These are phyloP conservation scores for Hyles lineata DNA, from an alignment of 2,888 invertebrate species.

Conservation along the genomic window DNA sequence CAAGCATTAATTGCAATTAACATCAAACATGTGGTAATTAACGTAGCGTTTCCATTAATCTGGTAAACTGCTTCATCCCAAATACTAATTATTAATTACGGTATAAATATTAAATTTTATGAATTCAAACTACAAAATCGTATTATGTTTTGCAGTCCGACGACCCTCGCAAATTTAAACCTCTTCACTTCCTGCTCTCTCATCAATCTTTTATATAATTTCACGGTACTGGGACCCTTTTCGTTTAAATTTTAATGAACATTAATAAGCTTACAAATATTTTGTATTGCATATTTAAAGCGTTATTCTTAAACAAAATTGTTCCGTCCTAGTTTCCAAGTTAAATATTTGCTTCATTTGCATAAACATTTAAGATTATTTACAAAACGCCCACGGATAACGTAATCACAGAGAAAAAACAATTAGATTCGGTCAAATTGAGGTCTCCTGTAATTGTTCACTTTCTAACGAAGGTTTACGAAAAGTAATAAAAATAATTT, in stretches of 20 bases:
- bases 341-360: slow-evolving; percentile 19
- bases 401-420: slow-evolving; percentile 9
- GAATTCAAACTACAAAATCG: slow-evolving; percentile 10
- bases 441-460: not conserved
- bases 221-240: not conserved
- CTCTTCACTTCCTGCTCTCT: slow-evolving; percentile 11
- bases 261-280: slow-evolving; percentile 12
- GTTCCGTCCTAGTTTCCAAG: slow-evolving; percentile 11
- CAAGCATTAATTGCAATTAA: slow-evolving; percentile 5
- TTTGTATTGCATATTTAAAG: not conserved
- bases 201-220: slow-evolving; percentile 17
- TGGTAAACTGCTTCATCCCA: slow-evolving; percentile 15
- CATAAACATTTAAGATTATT: slow-evolving; percentile 23
- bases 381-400: slow-evolving; percentile 11
- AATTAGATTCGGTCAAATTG: slow-evolving; percentile 3
- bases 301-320: slow-evolving; percentile 14
- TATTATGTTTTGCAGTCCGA: not conserved
- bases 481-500: not conserved
- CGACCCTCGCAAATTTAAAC: slow-evolving; percentile 8
- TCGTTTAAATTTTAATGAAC: slow-evolving; percentile 14
- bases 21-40: slow-evolving; percentile 1
- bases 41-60: not conserved
- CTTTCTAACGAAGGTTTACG: not conserved
- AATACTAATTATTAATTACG: not conserved
- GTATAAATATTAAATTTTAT: not conserved